Evolutionary conservation across 2,113 vertebrate genomes (phyloP).

Genomic region (Helogale parvula): DNA sequence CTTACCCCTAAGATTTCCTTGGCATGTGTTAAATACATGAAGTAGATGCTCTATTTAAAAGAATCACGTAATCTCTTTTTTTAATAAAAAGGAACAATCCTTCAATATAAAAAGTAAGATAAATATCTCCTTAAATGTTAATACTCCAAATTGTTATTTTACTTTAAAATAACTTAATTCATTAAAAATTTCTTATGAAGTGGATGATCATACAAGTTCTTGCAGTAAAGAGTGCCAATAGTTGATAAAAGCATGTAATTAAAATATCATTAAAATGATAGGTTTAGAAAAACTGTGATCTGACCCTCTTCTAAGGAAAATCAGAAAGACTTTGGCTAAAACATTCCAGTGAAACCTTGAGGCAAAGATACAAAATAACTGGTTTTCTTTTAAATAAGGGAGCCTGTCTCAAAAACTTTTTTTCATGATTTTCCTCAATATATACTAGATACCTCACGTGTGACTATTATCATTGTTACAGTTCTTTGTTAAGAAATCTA

Average conservation of each 20-base stretch:
- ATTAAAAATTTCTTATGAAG: conserved; percentile 39
- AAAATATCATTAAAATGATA: conserved; percentile 54
- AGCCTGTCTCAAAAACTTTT: conserved; percentile 34
- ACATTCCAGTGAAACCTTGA: neutral
- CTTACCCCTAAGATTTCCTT: neutral
- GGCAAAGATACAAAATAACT: neutral
- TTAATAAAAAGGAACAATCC: neutral
- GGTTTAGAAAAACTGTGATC: conserved; percentile 35
- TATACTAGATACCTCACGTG: conserved; percentile 39
- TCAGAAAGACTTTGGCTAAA: conserved; percentile 23
- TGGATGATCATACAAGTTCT: neutral
- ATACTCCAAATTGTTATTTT: neutral
- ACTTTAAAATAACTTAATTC: conserved; percentile 54
- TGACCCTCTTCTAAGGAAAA: conserved; percentile 45
- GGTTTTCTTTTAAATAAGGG: conserved; percentile 47
- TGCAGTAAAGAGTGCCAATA: neutral
- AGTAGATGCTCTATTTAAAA: neutral
- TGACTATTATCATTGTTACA: conserved; percentile 47
- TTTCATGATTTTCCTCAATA: conserved; percentile 32
- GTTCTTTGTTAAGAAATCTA: conserved; percentile 74
- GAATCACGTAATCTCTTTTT: neutral
- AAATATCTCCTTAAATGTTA: conserved; percentile 31
- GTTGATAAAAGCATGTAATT: conserved; percentile 33
- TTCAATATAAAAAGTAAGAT: conserved; percentile 37
- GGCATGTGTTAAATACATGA: neutral